Base-by-base conservation (phyloP, 2,797 vertebrate species). In the Gadopsis marmoratus region DNA sequence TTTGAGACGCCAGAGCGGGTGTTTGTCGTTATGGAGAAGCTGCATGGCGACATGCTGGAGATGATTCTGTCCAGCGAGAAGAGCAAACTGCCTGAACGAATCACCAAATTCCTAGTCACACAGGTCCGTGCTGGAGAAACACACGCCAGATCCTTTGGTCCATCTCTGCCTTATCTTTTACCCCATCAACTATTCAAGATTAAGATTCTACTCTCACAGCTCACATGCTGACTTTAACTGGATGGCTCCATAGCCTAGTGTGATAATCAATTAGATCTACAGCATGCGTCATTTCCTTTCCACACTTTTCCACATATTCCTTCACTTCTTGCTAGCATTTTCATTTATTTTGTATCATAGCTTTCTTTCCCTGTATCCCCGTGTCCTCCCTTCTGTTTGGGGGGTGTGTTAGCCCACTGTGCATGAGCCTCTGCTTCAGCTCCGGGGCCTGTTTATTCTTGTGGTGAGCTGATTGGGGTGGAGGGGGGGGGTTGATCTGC, bases 1-100 rank as follows among this genome's bases (percentile, higher is more conserved):
- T 99, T 99, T 83, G 98, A 99, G 95, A 99, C 98, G 0, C 97
- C 97, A 0, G 98, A 99, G 91, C 94, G 98, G 51, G 98, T 99
- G 80, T 99, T 99, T 86, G 98, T 99, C 14, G 97, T 99, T 83
- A 99, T 99, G 98, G 98, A 99, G 93, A 99, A 99, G 91, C 96
- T 99, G 65, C 98, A 99, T 3, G 98, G 98, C 13, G 98, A 99
- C 94, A 99, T 99, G 98, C 92, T 99, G 89, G 98, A 99, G 94
- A 99, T 99, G 98, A 99, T 99, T 91, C 93, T 99, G 54, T 99
- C 98, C 67, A 99, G 98, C 50, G 97, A 99, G 93, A 99, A 98
- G 92, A 97, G 98, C 94, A 97, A 98, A 78, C 96, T 99, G 86
- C 98, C 98, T 1, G 98, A 99, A 83, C 94, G 97, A 35, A 96